Evolutionary conservation across 2,113 vertebrate genomes (phyloP), one percentile per base, ranked within the genome.

Genomic region (Prunella himalayana): DNA sequence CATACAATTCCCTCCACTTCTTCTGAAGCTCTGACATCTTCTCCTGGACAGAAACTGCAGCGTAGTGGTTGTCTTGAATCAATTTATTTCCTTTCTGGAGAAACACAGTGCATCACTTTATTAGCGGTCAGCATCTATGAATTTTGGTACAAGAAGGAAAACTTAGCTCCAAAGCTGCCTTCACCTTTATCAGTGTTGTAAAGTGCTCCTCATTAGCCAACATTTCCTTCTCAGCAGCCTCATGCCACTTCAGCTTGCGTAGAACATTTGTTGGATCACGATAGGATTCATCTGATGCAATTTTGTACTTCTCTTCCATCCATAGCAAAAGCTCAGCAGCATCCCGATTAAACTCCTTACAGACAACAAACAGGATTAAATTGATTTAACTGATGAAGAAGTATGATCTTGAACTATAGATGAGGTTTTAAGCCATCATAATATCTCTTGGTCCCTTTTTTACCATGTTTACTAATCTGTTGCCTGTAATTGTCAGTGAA

Each of bases 271-370:
- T 97, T 54, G 98, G 98, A 59, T 98, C 98, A 24, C 95, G 97
- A 82, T 98, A 98, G 5, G 98, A 98, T 94, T 99, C 98, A 71
- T 98, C 98, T 5, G 97, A 98, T 3, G 97, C 98, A 54, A 98
- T 96, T 95, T 97, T 97, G 60, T 98, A 98, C 92, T 99, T 99
- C 94, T 99, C 99, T 41, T 99, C 98, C 97, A 99, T 98, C 99
- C 99, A 99, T 66, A 99, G 83, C 80, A 98, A 88, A 92, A 99
- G 98, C 92, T 98, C 99, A 7, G 97, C 98, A 10, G 97, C 97
- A 31, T 99, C 98, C 85, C 96, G 97, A 92, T 98, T 98, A 94
- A 99, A 99, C 66, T 99, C 98, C 99, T 99, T 92, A 69, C 22
- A 71, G 12, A 68, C 83, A 68, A 71, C 12, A 93, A 59, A 77